Percentiles rank a stretch among this genome's conserved stretches.
phyloP scores from a whole-genome alignment of 2,888 invertebrate species.

The Andrena camellia region DNA sequence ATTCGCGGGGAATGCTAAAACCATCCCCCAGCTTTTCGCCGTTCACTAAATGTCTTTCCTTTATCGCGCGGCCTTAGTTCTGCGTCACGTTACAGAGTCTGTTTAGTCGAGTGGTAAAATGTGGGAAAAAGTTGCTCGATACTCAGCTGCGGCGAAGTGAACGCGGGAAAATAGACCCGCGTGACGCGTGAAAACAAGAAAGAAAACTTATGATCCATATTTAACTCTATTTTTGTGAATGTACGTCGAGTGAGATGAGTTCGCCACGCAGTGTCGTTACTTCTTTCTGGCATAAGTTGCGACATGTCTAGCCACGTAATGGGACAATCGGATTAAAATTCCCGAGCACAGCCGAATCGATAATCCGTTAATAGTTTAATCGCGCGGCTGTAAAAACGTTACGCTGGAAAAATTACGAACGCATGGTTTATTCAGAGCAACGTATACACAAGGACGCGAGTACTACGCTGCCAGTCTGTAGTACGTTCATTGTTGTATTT shows the following conservation, averaged over 20 bases:
- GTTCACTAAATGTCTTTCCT: neutral
- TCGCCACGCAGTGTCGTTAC: neutral
- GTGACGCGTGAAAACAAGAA: neutral
- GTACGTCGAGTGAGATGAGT: neutral
- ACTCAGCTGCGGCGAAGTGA: neutral
- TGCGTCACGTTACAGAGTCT: neutral
- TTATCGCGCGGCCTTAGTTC: neutral
- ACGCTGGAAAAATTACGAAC: neutral
- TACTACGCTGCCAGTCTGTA: slow-evolving; percentile 1
- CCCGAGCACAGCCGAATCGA: slow-evolving; percentile 17
- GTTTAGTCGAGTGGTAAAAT: neutral
- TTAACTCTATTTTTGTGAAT: neutral
- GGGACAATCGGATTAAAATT: neutral
- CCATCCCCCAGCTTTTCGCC: neutral
- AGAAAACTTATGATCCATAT: neutral
- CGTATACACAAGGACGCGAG: slow-evolving; percentile 22
- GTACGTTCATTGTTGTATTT: neutral
- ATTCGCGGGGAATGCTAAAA: neutral
- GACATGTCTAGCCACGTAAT: neutral
- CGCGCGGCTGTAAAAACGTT: neutral
- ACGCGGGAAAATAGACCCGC: neutral
- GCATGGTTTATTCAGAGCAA: slow-evolving; percentile 47
- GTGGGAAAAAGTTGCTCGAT: neutral
- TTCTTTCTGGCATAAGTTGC: neutral
- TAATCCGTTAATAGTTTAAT: slow-evolving; percentile 27